Percentiles rank a stretch among this genome's conserved stretches.
These are phyloP conservation scores for Mirounga angustirostris DNA, from an alignment of 2,113 vertebrate genomes.

Conservation along the genomic window DNA sequence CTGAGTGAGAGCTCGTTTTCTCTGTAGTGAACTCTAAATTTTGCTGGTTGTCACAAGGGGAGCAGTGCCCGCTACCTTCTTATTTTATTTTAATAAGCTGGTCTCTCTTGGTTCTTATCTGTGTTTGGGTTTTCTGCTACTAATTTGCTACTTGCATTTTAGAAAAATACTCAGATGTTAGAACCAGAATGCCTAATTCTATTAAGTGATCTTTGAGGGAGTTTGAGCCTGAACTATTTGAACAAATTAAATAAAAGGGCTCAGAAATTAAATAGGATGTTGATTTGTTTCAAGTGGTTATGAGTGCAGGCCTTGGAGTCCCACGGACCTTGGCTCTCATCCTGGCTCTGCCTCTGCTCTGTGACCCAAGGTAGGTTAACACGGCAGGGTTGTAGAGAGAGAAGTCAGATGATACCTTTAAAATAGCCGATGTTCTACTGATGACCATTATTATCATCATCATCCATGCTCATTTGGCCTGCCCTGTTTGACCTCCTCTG, in stretches of 20 bases:
- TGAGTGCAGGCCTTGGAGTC: background rate
- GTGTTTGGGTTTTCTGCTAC: background rate
- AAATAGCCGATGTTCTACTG: background rate
- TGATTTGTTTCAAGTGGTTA: slow-evolving; percentile 13
- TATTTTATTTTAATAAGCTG: background rate
- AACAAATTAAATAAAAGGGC: slow-evolving; percentile 54
- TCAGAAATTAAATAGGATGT: slow-evolving; percentile 16
- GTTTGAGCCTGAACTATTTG: slow-evolving; percentile 55
- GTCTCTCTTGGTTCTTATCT: background rate
- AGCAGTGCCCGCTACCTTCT: background rate
- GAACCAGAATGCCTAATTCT: slow-evolving; percentile 33
- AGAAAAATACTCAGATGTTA: slow-evolving; percentile 24
- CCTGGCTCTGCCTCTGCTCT: background rate
- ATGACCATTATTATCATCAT: background rate
- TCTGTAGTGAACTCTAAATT: background rate
- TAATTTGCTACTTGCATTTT: slow-evolving; percentile 9
- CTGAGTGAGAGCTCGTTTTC: background rate
- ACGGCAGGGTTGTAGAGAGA: background rate
- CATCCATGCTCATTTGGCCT: background rate
- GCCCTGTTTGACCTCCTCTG: background rate
- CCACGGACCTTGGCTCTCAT: background rate
- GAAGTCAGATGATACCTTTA: background rate
- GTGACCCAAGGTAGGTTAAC: background rate
- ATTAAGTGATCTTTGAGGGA: slow-evolving; percentile 36
- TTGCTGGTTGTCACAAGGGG: background rate